Percentiles rank a stretch among this genome's conserved stretches.
Conservation (phyloP, 2,888 invertebrate species). For the Rotaria magnacalcarata region DNA sequence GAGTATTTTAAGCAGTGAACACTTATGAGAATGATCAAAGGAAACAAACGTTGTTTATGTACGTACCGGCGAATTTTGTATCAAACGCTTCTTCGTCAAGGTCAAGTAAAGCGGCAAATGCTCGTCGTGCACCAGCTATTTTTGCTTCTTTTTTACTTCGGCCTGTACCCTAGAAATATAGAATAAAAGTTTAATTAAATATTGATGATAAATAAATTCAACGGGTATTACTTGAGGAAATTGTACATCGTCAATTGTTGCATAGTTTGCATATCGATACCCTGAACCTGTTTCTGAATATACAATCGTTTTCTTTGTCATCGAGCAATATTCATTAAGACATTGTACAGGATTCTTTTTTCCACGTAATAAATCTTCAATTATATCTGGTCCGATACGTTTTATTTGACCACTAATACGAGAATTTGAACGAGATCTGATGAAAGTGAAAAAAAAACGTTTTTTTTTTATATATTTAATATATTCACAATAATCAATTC, state of each 20-base stretch:
- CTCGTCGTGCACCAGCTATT: conserved; percentile 15
- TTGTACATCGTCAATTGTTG: conserved; percentile 31
- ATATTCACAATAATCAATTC: neutral
- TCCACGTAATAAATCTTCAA: conserved; percentile 37
- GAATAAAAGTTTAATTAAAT: neutral
- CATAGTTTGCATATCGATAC: conserved; percentile 34
- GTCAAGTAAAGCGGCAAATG: conserved; percentile 30
- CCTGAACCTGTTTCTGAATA: conserved; percentile 11
- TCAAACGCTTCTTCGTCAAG: conserved; percentile 35
- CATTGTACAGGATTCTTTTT: conserved; percentile 34
- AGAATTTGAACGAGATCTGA: neutral
- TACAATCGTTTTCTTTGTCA: conserved; percentile 11
- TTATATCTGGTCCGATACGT: conserved; percentile 32
- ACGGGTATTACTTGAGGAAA: neutral
- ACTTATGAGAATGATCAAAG: no score
- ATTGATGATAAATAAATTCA: neutral
- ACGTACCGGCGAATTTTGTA: conserved; percentile 24
- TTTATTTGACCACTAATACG: conserved; percentile 19
- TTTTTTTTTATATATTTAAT: no score
- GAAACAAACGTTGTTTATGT: neutral
- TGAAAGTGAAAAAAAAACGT: neutral
- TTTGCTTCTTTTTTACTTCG: conserved; percentile 36
- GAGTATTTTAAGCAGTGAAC: no score
- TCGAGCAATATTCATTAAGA: conserved; percentile 31
- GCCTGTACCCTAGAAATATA: neutral